Evolutionary conservation across 2,797 vertebrate genomes (phyloP).

Genomic region (Hemibagrus guttatus): DNA sequence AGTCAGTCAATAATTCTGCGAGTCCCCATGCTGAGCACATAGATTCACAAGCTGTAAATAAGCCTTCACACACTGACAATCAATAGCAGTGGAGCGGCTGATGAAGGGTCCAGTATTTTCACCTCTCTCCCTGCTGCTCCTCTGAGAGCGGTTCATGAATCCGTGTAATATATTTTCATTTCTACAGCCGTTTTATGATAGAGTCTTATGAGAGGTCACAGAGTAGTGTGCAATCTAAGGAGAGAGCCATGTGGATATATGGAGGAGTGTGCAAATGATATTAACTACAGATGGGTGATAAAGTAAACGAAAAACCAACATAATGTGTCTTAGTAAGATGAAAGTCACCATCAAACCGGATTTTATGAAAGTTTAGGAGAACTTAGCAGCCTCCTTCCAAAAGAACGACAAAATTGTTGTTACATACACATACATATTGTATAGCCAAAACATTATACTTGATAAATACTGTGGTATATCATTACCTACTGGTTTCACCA

Average conservation of each 20-base stretch:
- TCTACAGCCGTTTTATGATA: neutral
- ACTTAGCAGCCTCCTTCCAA: neutral
- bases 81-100: neutral
- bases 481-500: neutral
- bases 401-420: too few species aligned
- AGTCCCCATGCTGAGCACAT: constrained; percentile 17
- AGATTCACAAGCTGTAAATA: constrained; percentile 10
- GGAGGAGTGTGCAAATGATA: neutral
- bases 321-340: neutral
- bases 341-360: neutral
- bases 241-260: too few species aligned
- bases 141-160: neutral
- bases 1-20: constrained; percentile 17
- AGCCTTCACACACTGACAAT: constrained; percentile 23
- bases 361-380: too few species aligned
- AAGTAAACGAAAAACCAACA: neutral
- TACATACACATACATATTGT: too few species aligned
- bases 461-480: neutral
- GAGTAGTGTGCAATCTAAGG: neutral
- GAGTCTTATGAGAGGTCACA: neutral
- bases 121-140: neutral
- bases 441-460: neutral
- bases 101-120: constrained; percentile 17
- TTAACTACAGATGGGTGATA: neutral
- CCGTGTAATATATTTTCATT: constrained; percentile 13